phyloP scores from a whole-genome alignment of 2,797 vertebrate species.

The Tiaroga cobitis region DNA sequence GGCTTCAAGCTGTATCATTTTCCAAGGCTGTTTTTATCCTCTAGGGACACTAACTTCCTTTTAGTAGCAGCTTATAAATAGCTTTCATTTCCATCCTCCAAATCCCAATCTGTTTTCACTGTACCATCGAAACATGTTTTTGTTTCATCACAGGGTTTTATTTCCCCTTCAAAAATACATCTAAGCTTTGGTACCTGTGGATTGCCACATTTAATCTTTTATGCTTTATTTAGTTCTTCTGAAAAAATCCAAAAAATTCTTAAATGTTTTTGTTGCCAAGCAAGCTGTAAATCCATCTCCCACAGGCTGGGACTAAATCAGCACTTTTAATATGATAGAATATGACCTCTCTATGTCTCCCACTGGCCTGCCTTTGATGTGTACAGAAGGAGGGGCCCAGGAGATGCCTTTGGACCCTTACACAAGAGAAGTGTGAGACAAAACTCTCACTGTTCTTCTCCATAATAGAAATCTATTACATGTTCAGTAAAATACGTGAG shows the following conservation, averaged over 20 bases:
- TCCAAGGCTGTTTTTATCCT: constrained; percentile 80
- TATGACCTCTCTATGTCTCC: constrained; percentile 30
- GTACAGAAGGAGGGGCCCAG: constrained; percentile 34
- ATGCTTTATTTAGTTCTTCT: constrained; percentile 10
- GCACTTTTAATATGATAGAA: constrained; percentile 52
- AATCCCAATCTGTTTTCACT: constrained; percentile 78
- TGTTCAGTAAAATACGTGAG: constrained; percentile 43
- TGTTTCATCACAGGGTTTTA: constrained; percentile 63
- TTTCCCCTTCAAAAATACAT: constrained; percentile 70
- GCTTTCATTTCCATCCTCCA: constrained; percentile 70
- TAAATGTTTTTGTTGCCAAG: background rate
- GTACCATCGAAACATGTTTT: constrained; percentile 73
- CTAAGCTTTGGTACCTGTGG: constrained; percentile 63
- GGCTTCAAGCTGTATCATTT: constrained; percentile 81
- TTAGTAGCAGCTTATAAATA: constrained; percentile 81
- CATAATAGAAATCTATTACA: constrained; percentile 30
- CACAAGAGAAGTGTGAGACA: constrained; percentile 35
- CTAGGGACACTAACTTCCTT: constrained; percentile 79
- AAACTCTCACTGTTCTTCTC: constrained; percentile 45
- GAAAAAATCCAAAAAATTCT: background rate
- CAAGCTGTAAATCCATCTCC: background rate
- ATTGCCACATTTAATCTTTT: background rate
- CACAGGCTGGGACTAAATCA: constrained; percentile 19
- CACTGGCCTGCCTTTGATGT: constrained; percentile 49
- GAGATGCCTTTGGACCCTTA: constrained; percentile 26